Evolutionary conservation across 2,113 vertebrate genomes (phyloP), one percentile per base, ranked within the genome.

Genomic region (Rhea americana): DNA sequence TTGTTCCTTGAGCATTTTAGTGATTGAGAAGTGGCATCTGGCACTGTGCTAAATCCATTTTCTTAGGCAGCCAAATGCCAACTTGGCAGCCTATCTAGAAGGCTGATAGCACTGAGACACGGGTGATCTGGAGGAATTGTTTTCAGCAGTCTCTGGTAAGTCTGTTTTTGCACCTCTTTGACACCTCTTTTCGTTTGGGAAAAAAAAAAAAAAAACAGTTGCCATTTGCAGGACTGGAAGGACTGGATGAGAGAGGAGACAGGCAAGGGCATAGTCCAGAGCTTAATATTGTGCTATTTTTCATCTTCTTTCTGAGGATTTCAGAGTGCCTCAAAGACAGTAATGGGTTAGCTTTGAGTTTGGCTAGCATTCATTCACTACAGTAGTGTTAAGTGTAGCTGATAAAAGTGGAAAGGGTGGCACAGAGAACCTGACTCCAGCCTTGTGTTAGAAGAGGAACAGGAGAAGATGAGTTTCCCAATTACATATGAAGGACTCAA

Each of bases 11-110:
- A 90, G 87, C 61, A 7, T 93, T 96, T 91, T 58, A 91, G 82
- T 78, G 87, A 65, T 47, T 48, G 72, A 90, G 82, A 85, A 58
- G 62, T 67, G 41, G 79, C 85, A 72, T 91, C 82, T 92, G 87
- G 87, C 85, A 82, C 84, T 26, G 80, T 91, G 56, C 82, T 85
- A 78, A 93, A 90, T 72, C 82, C 68, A 68, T 96, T 93, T 94
- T 95, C 87, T 91, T 85, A 91, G 94, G 59, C 81, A 94, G 65
- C 67, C 91, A 75, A 87, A 88, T 78, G 76, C 93, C 91, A 91
- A 11, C 76, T 83, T 94, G 93, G 93, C 93, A 90, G 79, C 76
- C 61, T 72, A 2, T 67, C 45, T 45, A 78, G 80, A 58, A 95
- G 77, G 73, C 87, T 90, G 93, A 95, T 85, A 93, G 80, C 17